A percentile compares a stretch with the other conserved stretches of the same genome.
Evolutionary conservation across 2,888 invertebrate species (phyloP).

Genomic region (Erebia palarica): DNA sequence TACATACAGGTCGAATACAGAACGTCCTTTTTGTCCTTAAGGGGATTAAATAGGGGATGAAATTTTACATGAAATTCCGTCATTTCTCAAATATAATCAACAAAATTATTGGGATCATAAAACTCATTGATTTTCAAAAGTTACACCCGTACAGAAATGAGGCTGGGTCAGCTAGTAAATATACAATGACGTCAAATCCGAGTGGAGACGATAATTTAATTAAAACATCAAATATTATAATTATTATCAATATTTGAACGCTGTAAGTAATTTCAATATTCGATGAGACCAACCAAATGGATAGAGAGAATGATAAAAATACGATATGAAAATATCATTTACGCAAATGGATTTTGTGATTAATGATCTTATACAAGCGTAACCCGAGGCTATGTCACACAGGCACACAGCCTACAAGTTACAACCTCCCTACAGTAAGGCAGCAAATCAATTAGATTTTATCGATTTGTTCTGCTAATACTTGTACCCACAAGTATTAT

Average conservation of each 20-base stretch:
- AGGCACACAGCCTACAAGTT: neutral
- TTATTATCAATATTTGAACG: constrained; percentile 10
- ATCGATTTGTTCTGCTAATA: neutral
- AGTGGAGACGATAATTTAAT: neutral
- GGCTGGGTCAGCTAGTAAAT: no score
- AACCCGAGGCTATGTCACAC: constrained; percentile 9
- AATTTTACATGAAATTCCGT: no score
- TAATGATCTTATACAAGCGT: constrained; percentile 8
- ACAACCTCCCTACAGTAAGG: neutral
- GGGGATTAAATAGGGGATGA: no score
- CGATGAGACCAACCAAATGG: constrained; percentile 14
- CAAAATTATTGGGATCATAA: no score
- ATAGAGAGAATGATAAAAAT: constrained; percentile 21
- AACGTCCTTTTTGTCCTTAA: no score
- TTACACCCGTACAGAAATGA: no score
- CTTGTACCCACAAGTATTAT: no score
- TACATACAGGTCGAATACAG: no score
- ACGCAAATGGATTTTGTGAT: constrained; percentile 27
- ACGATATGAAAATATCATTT: constrained; percentile 24
- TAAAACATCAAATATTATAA: neutral
- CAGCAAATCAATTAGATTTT: constrained; percentile 13
- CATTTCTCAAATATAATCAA: no score
- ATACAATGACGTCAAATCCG: neutral
- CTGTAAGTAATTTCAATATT: constrained; percentile 15
- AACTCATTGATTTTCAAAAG: no score